Percentiles rank a stretch among this genome's conserved stretches.
phyloP scores from a whole-genome alignment of 1,140 invertebrate genomes.

The Formica selysi region DNA sequence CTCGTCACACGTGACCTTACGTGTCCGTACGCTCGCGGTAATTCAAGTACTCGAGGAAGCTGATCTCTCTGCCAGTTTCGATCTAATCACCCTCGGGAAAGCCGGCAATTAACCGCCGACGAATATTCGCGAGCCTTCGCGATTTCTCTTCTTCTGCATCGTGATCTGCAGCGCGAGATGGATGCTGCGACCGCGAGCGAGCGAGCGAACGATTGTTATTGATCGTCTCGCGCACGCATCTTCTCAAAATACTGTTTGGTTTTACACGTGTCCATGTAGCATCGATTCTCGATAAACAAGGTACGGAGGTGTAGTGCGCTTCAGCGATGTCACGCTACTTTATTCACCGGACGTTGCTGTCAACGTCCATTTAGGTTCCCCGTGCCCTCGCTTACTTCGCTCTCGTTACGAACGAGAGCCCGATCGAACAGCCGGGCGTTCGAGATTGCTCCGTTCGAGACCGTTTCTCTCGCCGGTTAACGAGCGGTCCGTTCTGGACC shows the following conservation, averaged over 20 bases:
- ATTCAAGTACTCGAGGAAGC: conserved; percentile 23
- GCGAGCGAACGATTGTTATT: not conserved
- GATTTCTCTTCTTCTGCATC: not conserved
- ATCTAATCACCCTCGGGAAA: conserved; percentile 47
- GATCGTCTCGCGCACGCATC: not conserved
- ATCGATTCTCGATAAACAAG: conserved; percentile 20
- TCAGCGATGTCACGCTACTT: conserved; percentile 3
- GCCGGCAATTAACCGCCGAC: not conserved
- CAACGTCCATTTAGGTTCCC: conserved; percentile 23
- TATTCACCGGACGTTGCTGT: conserved; percentile 28
- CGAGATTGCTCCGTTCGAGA: conserved; percentile 21
- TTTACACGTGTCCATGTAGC: not conserved
- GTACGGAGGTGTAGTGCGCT: not conserved
- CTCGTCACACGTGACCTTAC: conserved; percentile 60
- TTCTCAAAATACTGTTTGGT: not conserved
- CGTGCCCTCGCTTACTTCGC: not conserved
- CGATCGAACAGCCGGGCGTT: conserved; percentile 20
- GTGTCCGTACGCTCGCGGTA: conserved; percentile 54
- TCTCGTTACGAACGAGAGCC: not conserved
- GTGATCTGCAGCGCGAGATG: no score
- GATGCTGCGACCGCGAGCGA: not conserved
- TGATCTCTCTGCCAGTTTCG: conserved; percentile 6
- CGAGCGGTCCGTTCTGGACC: conserved; percentile 8
- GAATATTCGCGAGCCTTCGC: not conserved
- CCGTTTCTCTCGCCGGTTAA: conserved; percentile 29